Evolutionary conservation across 2,113 vertebrate genomes (phyloP), one percentile per base, ranked within the genome.

Genomic region (Scomber scombrus): DNA sequence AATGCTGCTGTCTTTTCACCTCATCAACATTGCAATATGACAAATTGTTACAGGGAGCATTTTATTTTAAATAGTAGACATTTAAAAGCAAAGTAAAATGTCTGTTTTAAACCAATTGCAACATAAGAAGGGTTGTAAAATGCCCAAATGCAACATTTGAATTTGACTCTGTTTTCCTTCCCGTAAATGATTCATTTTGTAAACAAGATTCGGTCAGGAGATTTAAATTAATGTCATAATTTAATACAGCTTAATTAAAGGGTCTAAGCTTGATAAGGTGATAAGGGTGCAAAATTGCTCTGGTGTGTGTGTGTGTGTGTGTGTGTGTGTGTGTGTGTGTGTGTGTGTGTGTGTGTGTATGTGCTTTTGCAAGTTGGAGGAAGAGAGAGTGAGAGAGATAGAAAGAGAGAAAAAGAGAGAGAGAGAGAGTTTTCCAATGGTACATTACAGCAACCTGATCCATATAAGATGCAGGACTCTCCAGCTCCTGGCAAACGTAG

Each of bases 401-500:
- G 71, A 57, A 64, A 71, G 29, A 55, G 76, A 18, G 69, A 71
- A 18, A 60, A 47, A 80, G 79, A 78, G 80, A 66, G 56, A 50
- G 71, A 68, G 63, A 72, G 34, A 29, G n/a, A 23, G 65, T 49
- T 56, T 57, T 46, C 52, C 47, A 16, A 18, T 26, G n/a, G 46
- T 54, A 63, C 71, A 64, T 26, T 52, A 18, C 66, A 62, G 75
- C 55, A 78, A 67, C 76, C 45, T 6, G 70, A 81, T 86, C 84
- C 49, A 62, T 62, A 75, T 43, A 45, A 84, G 51, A 78, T 18
- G 11, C 47, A 29, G 45, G 56, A 71, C 52, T 34, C 50, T 85
- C 78, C 50, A 80, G 31, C 70, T n/a, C n/a, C n/a, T n/a, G n/a
- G n/a, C 70, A 73, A 85, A 73, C 66, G 75, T 78, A 85, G 84